Evolutionary conservation across 2,113 vertebrate species (phyloP), one percentile per base, ranked within the genome.

Genomic region (Vulpes vulpes): DNA sequence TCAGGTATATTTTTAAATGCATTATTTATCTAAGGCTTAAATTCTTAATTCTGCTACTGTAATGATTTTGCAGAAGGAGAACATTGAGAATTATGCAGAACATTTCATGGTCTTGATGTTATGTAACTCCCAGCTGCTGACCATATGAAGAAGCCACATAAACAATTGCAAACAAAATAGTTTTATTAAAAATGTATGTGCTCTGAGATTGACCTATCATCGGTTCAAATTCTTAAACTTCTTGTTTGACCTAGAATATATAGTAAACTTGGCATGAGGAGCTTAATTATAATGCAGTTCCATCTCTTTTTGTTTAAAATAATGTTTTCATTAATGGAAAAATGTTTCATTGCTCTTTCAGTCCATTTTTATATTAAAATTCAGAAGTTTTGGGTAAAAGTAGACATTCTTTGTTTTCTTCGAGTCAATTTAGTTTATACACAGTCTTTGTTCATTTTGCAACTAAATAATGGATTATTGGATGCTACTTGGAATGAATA

Each of bases 101-200:
- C 49, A 91, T 90, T 96, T 94, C 86, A 69, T 55, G 65, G 71
- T 69, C 92, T 92, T 95, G 89, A 90, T 93, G 57, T 97, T 97
- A 53, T 59, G 57, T 92, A 97, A 97, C 62, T 94, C 62, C 82
- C 98, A 98, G 94, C 92, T 98, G 97, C 71, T 89, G 71, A 94
- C 89, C 97, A 97, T 91, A 96, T 98, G 94, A 96, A 88, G 38
- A 62, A 86, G 4, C 5, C 35, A 65, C 57, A 83, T 87, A 96
- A 95, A 97, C 80, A 96, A 97, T 1, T 80, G 80, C 76, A 90
- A 91, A 74, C 17, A 43, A 4, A 96, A 67, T 25, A 82, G 7
- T 62, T 89, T 96, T 85, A 51, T 55, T 90, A 78, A 96, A 96
- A 96, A 76, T 80, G 90, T 16, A 30, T 90, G 64, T 85, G 32